Evolutionary conservation across 2,888 invertebrate species (phyloP), one percentile per base, ranked within the genome.

Genomic region (Hedya salicella): DNA sequence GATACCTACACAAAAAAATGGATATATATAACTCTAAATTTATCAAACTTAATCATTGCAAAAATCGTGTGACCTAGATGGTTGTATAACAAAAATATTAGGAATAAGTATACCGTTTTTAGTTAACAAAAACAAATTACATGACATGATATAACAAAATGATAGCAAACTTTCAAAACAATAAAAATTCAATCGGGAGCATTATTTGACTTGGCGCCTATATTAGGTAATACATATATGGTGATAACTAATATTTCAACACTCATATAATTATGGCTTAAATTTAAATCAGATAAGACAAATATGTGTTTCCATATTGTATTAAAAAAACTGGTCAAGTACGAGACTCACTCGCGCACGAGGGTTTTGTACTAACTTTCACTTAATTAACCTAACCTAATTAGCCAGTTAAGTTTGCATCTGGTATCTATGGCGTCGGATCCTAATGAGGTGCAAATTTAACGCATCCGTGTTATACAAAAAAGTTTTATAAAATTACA

Each of bases 51-150:
- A n/a, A 46, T 40, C 13, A 36, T 44, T 14, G 5, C 8, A 16
- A 57, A 17, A 64, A 57, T 52, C 57, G 50, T 50, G 56, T 50
- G 64, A 57, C 64, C 64, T 44, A 63, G 16, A 42, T 63, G 57
- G 9, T 52, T 44, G 13, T 42, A 50, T 44, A 64, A 53, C 53
- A 65, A 65, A 65, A 60, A 46, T 59, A 53, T 65, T 65, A 65
- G 39, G 39, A 44, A 46, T 32, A 30, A n/a, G n/a, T 13, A 52
- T 44, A 16, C 4, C 14, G 9, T 9, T 48, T 16, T 56, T 21
- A 25, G 40, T 32, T 19, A 16, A 40, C n/a, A 32, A 57, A 57
- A 40, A n/a, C n/a, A n/a, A 40, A 1, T 13, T 36, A 21, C 11
- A 19, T 39, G 30, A 19, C 16, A n/a, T 44, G 11, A n/a, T 2